phyloP scores from a whole-genome alignment of 2,797 vertebrate genomes.

The Apogon hyalosoma region DNA sequence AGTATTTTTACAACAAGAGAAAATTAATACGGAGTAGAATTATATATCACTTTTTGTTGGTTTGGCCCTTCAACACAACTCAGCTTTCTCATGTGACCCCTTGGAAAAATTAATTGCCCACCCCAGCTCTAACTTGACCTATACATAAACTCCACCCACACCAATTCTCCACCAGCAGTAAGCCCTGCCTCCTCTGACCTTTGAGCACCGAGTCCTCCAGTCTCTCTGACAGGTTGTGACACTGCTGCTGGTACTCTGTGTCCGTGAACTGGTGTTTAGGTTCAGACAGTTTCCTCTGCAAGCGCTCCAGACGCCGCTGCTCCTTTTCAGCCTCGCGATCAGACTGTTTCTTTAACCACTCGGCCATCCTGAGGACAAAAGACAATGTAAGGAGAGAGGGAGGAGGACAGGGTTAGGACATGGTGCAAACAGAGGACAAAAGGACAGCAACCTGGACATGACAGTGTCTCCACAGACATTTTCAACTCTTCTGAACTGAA shows the following conservation, averaged over 20 bases:
- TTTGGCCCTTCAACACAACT: no score
- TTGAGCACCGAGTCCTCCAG: constrained; percentile 95
- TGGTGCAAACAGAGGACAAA: not conserved
- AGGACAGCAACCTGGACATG: no score
- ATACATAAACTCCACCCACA: no score
- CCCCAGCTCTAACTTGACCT: no score
- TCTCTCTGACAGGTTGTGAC: constrained; percentile 91
- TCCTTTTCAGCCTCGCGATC: constrained; percentile 94
- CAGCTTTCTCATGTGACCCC: constrained; percentile 76
- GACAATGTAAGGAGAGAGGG: not conserved
- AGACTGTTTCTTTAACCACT: constrained; percentile 94
- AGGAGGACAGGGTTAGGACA: no score
- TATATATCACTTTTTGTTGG: no score
- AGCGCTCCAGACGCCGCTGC: constrained; percentile 88
- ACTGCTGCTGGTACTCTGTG: constrained; percentile 89
- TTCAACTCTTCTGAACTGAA: no score
- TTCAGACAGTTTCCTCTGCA: constrained; percentile 90
- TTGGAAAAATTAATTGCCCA: no score
- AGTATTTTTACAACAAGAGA: no score
- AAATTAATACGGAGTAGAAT: no score
- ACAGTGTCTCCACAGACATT: no score
- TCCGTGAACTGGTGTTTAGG: constrained; percentile 90
- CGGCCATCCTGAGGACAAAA: constrained; percentile 89
- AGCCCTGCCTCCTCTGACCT: constrained; percentile 76
- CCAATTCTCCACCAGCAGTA: no score